These are phyloP conservation scores for Acanthurus tractus DNA, from an alignment of 2,797 vertebrate genomes.

Conservation along the genomic window DNA sequence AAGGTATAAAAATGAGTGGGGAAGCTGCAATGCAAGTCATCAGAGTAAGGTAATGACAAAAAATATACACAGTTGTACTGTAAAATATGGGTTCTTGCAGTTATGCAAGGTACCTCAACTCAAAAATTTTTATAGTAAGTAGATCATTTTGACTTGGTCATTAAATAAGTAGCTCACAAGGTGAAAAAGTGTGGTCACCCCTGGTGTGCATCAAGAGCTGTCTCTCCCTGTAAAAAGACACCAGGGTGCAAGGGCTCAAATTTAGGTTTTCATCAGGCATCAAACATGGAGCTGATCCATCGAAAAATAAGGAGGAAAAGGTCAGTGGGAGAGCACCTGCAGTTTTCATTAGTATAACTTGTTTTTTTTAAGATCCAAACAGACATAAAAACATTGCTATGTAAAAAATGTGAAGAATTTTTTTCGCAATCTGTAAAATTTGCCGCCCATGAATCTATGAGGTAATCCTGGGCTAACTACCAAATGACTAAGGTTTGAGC, in stretches of 20 bases:
- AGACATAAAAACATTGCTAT: constrained; percentile 15
- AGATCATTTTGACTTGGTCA: no score
- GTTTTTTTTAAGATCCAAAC: constrained; percentile 14
- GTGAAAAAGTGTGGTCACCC: no score
- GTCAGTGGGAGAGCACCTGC: constrained; percentile 23
- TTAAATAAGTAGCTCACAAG: no score
- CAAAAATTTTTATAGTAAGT: no score
- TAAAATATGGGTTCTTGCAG: no score
- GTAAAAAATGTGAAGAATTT: not conserved
- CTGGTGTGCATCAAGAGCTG: constrained; percentile 19
- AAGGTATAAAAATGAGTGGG: no score
- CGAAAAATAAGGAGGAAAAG: not conserved
- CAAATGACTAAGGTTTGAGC: constrained; percentile 22
- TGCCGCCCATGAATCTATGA: constrained; percentile 22
- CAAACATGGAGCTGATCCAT: not conserved
- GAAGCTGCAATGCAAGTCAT: no score
- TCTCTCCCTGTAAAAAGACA: constrained; percentile 22
- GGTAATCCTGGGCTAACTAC: constrained; percentile 35
- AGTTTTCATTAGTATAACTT: constrained; percentile 13
- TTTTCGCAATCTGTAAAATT: constrained; percentile 8
- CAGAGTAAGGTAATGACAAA: no score
- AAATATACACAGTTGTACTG: no score
- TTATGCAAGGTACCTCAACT: no score
- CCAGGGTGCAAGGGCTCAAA: not conserved
- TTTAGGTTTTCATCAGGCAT: not conserved